Evolutionary conservation across 2,888 invertebrate genomes (phyloP).

Genomic region (Heliconius cydno): DNA sequence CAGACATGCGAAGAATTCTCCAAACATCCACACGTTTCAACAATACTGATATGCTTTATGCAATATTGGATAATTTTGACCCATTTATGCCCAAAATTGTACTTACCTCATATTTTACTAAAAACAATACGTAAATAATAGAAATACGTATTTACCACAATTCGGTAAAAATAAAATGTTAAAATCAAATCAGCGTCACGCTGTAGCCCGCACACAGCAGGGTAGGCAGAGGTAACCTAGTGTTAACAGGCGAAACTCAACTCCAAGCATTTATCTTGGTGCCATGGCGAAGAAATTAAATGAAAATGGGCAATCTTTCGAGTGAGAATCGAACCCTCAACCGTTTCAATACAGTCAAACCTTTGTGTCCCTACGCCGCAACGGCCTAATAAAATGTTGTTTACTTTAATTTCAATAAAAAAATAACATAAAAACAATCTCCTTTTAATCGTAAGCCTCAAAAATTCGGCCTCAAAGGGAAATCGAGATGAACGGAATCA

Average conservation of each 20-base stretch:
- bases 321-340: no score
- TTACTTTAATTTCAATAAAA: background rate
- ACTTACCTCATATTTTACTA: background rate
- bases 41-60: conserved; percentile 29
- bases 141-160: background rate
- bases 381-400: background rate
- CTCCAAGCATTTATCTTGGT: no score
- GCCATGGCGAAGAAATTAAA: no score
- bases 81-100: background rate
- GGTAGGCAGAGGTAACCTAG: no score
- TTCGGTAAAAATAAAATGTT: no score
- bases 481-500: conserved; percentile 26
- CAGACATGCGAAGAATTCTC: conserved; percentile 58
- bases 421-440: background rate
- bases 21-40: conserved; percentile 62
- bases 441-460: conserved; percentile 9
- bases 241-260: no score
- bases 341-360: no score
- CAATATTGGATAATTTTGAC: conserved; percentile 2
- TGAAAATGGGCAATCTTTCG: no score
- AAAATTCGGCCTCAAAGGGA: conserved; percentile 16
- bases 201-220: no score
- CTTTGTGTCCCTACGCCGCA: no score
- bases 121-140: background rate
- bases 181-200: no score